Evolutionary conservation across 2,113 vertebrate genomes (phyloP).

Genomic region (Serinus canaria): DNA sequence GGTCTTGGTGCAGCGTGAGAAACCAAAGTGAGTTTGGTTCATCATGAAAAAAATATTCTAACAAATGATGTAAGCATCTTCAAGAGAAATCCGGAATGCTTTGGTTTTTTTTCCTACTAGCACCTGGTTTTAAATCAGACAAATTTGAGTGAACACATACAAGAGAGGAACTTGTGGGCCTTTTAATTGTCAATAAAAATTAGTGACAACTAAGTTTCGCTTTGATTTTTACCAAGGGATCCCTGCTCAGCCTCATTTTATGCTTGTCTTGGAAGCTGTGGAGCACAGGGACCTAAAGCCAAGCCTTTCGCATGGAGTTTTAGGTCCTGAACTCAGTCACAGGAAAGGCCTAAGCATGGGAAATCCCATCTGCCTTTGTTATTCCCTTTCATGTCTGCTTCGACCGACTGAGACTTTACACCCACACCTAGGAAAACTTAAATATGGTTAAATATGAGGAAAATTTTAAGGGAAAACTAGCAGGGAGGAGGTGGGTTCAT

Average conservation of each 20-base stretch:
- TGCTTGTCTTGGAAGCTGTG: not conserved
- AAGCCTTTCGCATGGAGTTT: not conserved
- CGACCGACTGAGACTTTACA: not conserved
- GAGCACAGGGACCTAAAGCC: not conserved
- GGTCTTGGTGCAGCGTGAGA: rapidly evolving
- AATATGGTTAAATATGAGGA: not conserved
- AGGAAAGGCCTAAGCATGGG: not conserved
- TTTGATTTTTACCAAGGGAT: not conserved
- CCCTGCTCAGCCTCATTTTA: not conserved
- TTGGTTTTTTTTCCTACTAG: not conserved
- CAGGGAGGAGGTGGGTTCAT: not conserved
- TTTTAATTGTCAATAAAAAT: slow-evolving; percentile 19
- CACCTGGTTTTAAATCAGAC: not conserved
- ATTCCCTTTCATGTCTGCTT: not conserved
- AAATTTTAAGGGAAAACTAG: not conserved
- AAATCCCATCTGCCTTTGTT: not conserved
- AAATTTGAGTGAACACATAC: not conserved
- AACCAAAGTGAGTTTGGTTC: not conserved
- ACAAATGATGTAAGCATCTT: not conserved
- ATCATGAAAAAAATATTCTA: not conserved
- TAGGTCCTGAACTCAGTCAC: not conserved
- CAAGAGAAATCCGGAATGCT: not conserved
- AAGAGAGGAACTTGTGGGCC: not conserved
- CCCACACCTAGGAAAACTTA: not conserved
- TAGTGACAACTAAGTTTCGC: not conserved